Percentiles rank a stretch among this genome's conserved stretches.
Evolutionary conservation across 2,888 invertebrate species (phyloP).

Genomic region (Crossocerus cetratus): DNA sequence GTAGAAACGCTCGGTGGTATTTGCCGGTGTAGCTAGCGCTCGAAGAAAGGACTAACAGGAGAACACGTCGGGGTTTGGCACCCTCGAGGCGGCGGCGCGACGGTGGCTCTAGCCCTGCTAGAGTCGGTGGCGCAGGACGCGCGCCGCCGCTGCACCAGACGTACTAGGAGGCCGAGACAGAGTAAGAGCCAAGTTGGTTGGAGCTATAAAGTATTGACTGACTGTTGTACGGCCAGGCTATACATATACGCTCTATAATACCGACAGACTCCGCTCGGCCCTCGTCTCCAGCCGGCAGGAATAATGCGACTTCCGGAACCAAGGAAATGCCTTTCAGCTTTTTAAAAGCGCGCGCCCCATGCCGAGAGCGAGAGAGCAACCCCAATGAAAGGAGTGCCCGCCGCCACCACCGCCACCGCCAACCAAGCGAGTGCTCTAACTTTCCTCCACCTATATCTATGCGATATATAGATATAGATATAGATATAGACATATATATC

Average conservation of each 20-base stretch:
- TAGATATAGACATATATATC: conserved; percentile 20
- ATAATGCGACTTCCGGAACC: conserved; percentile 63
- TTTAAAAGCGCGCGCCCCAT: conserved; percentile 46
- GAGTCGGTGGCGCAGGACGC: no score
- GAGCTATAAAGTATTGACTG: conserved; percentile 63
- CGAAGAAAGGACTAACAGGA: conserved; percentile 43
- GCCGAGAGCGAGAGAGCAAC: conserved; percentile 40
- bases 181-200: conserved; percentile 38
- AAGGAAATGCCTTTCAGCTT: conserved; percentile 60
- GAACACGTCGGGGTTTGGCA: conserved; percentile 37
- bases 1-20: conserved; percentile 50
- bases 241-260: conserved; percentile 51
- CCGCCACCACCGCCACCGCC: no score
- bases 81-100: conserved; percentile 39
- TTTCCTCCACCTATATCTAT: conserved; percentile 24
- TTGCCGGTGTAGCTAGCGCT: conserved; percentile 42
- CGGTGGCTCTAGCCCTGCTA: no score
- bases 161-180: no score
- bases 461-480: no score
- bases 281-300: conserved; percentile 58
- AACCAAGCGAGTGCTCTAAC: conserved; percentile 12
- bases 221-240: conserved; percentile 52
- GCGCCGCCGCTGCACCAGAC: no score
- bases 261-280: conserved; percentile 49
- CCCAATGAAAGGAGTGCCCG: conserved; percentile 24